These are phyloP conservation scores for Philaenus spumarius DNA, from an alignment of 1,140 invertebrate genomes.

Conservation along the genomic window DNA sequence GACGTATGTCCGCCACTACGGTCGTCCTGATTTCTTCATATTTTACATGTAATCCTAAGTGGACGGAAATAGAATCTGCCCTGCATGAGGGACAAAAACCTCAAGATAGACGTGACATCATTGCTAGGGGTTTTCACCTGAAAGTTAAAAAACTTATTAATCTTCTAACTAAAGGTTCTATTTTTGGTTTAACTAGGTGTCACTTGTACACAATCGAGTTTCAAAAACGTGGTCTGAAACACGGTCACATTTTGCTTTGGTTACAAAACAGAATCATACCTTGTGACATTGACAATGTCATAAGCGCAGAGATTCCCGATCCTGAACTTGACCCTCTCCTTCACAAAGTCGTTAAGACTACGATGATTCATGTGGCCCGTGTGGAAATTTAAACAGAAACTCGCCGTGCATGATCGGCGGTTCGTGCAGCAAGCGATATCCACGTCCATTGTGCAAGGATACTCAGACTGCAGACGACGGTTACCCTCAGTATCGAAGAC, in stretches of 20 bases:
- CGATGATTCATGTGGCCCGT: constrained; percentile 49
- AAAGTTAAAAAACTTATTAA: constrained; percentile 14
- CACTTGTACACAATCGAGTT: constrained; percentile 41
- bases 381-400: constrained; percentile 40
- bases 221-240: constrained; percentile 42
- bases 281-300: constrained; percentile 42
- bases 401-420: constrained; percentile 44
- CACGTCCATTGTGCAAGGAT: constrained; percentile 31
- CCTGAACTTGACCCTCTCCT: constrained; percentile 36
- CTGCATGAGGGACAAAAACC: background rate
- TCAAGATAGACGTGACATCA: background rate
- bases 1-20: constrained; percentile 38
- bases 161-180: background rate
- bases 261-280: constrained; percentile 36
- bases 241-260: constrained; percentile 46
- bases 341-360: constrained; percentile 37
- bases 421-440: constrained; percentile 42
- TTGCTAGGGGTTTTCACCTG: constrained; percentile 11
- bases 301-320: constrained; percentile 49
- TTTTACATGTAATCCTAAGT: constrained; percentile 25
- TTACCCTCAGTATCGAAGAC: constrained; percentile 36
- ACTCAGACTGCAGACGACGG: constrained; percentile 36
- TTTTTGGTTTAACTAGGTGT: constrained; percentile 22
- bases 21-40: constrained; percentile 28
- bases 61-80: constrained; percentile 26